These are phyloP conservation scores for Copidosoma aretas DNA, from an alignment of 2,888 invertebrate genomes.

Conservation along the genomic window DNA sequence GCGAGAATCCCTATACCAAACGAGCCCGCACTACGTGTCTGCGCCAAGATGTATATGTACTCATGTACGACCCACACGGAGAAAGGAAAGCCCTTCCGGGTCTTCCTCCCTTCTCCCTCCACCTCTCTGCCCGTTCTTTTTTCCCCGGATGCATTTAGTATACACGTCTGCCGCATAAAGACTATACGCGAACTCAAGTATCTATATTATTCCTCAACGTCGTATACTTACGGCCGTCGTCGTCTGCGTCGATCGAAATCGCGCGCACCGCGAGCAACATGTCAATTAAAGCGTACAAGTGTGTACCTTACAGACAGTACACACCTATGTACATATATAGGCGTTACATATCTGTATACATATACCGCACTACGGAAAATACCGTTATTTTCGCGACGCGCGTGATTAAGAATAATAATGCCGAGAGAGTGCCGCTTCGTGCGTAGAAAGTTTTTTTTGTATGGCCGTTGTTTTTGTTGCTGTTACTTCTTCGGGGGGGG, in stretches of 20 bases:
- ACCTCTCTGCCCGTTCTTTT: background rate
- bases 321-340: no score
- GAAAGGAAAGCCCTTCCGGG: slow-evolving; percentile 29
- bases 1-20: no score
- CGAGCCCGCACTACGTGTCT: no score
- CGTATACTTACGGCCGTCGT: no score
- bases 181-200: no score
- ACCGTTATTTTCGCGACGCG: background rate
- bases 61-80: background rate
- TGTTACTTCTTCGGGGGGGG: no score
- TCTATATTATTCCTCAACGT: no score
- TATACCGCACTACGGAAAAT: background rate
- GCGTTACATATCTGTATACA: no score
- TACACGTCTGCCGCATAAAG: no score
- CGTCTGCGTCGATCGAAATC: background rate
- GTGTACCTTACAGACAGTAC: no score
- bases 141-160: background rate
- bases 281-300: slow-evolving; percentile 1
- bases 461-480: no score
- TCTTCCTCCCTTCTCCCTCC: slow-evolving; percentile 20
- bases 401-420: slow-evolving; percentile 11
- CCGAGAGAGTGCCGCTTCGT: background rate
- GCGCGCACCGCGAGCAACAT: background rate
- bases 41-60: no score
- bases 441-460: background rate